Conservation (phyloP, 35 echinoderm and acorn worm species). For the Anneissia japonica region DNA sequence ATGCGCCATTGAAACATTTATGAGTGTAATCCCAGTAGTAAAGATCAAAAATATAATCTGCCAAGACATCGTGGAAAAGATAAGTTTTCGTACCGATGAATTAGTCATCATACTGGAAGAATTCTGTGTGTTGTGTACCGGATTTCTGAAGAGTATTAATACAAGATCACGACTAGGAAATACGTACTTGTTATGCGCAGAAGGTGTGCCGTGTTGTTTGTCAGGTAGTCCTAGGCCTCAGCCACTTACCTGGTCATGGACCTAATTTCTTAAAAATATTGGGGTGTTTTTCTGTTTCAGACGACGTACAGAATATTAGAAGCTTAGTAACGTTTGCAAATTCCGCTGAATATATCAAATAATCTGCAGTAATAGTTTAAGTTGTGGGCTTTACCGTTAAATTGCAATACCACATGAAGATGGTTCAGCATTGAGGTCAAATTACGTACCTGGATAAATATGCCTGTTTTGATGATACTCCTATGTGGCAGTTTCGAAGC, state of each 20-base stretch:
- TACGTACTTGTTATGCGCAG: neutral
- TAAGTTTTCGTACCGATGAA: neutral
- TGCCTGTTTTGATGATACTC: neutral
- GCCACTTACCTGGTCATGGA: neutral
- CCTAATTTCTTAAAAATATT: neutral
- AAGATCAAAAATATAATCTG: neutral
- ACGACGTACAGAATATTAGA: neutral
- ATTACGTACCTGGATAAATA: neutral
- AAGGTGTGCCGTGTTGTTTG: neutral
- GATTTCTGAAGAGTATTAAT: neutral
- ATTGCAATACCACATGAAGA: neutral
- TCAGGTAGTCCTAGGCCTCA: no score
- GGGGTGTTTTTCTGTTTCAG: neutral
- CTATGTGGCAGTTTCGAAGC: neutral
- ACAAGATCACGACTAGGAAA: neutral
- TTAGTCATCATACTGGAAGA: neutral
- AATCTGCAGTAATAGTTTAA: neutral
- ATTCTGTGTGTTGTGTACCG: neutral
- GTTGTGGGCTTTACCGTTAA: neutral
- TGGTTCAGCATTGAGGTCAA: neutral
- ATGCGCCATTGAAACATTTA: neutral
- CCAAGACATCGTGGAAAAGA: neutral
- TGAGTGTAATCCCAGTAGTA: neutral
- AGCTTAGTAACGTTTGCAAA: neutral
- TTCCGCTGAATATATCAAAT: neutral